Percentiles rank a stretch among this genome's conserved stretches.
These are phyloP conservation scores for Pantala flavescens DNA, from an alignment of 1,140 invertebrate species.

Conservation along the genomic window DNA sequence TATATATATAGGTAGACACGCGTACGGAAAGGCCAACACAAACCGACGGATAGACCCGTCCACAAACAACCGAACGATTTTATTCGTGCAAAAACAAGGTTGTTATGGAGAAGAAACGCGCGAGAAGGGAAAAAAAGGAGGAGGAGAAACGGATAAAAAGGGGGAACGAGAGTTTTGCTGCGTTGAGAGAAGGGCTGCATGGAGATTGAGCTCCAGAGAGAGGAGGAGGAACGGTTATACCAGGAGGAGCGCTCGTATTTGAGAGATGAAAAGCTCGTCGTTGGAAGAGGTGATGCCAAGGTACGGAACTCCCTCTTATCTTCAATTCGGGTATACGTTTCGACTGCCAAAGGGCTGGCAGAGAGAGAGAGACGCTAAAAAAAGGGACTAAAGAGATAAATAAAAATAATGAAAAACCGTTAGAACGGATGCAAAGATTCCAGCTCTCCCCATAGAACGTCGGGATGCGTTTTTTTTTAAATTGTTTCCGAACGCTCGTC, in stretches of 20 bases:
- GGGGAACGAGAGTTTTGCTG: background rate
- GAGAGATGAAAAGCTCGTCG: background rate
- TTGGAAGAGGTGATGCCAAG: background rate
- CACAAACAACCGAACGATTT: too few relatives aligned
- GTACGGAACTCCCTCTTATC: constrained; percentile 7
- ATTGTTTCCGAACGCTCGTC: constrained; percentile 7
- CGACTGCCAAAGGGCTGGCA: background rate
- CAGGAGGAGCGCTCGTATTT: background rate
- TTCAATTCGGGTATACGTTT: background rate
- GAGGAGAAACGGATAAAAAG: background rate
- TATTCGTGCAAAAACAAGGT: too few relatives aligned
- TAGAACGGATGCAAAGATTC: background rate
- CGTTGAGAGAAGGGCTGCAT: background rate
- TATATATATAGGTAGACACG: too few relatives aligned
- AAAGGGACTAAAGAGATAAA: background rate
- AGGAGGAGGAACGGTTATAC: background rate
- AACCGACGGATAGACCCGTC: too few relatives aligned
- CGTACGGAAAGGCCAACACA: too few relatives aligned
- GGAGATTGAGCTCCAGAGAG: background rate
- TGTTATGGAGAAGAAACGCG: too few relatives aligned
- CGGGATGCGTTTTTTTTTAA: constrained; percentile 7
- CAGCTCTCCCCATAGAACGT: background rate
- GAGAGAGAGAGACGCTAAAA: background rate
- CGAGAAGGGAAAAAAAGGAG: too few relatives aligned
- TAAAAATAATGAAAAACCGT: background rate